A percentile compares a stretch with the other conserved stretches of the same genome.
These are phyloP conservation scores for Hydrochoerus hydrochaeris DNA, from an alignment of 2,113 vertebrate species.

Conservation along the genomic window DNA sequence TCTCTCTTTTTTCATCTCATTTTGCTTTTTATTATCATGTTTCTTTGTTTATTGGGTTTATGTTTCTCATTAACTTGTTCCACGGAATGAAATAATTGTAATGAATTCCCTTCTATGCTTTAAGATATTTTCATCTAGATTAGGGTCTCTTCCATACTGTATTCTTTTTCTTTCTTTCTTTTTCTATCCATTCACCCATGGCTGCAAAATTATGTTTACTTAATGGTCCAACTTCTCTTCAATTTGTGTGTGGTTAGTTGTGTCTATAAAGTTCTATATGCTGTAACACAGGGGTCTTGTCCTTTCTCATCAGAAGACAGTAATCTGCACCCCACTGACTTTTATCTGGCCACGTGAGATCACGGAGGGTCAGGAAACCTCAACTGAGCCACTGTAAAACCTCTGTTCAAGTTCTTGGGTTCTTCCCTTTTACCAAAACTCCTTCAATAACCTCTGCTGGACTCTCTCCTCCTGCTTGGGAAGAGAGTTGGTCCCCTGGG, in stretches of 20 bases:
- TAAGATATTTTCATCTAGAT: slow-evolving; percentile 23
- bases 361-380: not conserved
- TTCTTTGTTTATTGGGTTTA: slow-evolving; percentile 27
- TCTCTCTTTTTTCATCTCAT: not conserved
- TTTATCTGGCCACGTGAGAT: not conserved
- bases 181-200: not conserved
- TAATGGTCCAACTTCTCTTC: not conserved
- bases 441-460: not conserved
- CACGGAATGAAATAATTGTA: slow-evolving; percentile 11
- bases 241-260: not conserved
- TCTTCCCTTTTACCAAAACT: not conserved
- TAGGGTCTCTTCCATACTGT: not conserved
- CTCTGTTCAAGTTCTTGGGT: not conserved
- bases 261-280: not conserved
- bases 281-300: not conserved
- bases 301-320: not conserved
- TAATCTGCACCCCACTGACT: not conserved
- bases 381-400: rapidly evolving
- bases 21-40: slow-evolving; percentile 55
- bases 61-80: slow-evolving; percentile 53
- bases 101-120: not conserved
- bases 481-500: not conserved
- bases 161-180: not conserved
- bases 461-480: not conserved
- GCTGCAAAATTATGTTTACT: not conserved